Base-by-base conservation (phyloP, 2,888 invertebrate species). In the Oligia strigilis region DNA sequence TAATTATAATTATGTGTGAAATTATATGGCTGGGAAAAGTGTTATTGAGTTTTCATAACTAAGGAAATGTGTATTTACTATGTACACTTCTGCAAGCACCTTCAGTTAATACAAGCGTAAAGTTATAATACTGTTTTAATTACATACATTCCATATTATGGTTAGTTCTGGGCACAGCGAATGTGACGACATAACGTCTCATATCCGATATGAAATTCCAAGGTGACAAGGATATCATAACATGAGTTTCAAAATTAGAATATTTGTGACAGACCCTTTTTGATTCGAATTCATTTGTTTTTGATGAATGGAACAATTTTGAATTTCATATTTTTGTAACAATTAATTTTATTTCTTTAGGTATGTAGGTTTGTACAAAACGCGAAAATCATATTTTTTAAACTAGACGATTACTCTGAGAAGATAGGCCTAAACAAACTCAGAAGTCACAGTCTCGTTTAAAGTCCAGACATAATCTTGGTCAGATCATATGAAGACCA, bases 181-280 rank as follows among this genome's bases (percentile, higher is more conserved):
- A 14, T 13, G 40, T 72, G 86, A 60, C 67, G 67, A 55, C 86
- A 85, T 64, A 49, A n/a, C 17, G 40, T 75, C 72, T 76, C 76
- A 55, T 36, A 29, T n/a, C 72, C 75, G 40, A 66, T 82, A 86
- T 86, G 72, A 83, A 86, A 83, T 86, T 86, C 67, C 64, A 23
- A 64, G 19, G 29, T 36, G 49, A 86, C 66, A 67, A 14, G 55
- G 14, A 74, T 76, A 49, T 62, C 11, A 74, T 82, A 19, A 40
- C 40, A 40, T 0, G 40, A n/a, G 9, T 81, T 71, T 58, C 19
- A 13, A 65, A 71, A 71, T 67, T 46, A n/a, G 46, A 81, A 74
- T 64, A 52, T 85, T 19, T 58, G 3, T 70, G 40, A 23, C 5
- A 43, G 19, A 13, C 19, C 5, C 36, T 5, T 52, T 78, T 17